Evolutionary conservation across 2,888 invertebrate species (phyloP), one percentile per base, ranked within the genome.

Genomic region (Acanthosoma haemorrhoidale): DNA sequence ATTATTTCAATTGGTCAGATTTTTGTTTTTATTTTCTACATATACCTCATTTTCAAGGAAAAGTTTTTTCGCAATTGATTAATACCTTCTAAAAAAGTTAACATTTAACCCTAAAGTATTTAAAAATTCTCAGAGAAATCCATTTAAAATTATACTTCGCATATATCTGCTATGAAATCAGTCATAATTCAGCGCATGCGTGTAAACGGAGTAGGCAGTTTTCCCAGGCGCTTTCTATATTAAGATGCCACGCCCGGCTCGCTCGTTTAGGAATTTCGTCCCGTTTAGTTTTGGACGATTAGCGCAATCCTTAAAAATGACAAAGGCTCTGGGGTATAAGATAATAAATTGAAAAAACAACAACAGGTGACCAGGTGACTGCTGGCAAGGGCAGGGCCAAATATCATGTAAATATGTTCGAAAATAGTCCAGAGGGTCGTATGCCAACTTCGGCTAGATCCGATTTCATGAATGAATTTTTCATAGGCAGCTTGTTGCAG

Each of bases 401-500:
- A n/a, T 29, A 29, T n/a, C n/a, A n/a, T n/a, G n/a, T n/a, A n/a
- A n/a, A n/a, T n/a, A n/a, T n/a, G n/a, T n/a, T n/a, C n/a, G n/a
- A 51, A 51, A 51, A 51, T 51, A 51, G 51, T 25, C 21, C 13
- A 9, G 25, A 25, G 6, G 2, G 4, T n/a, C 18, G n/a, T n/a
- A 11, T 29, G 51, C 51, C 51, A 51, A 51, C 21, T 8, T 8
- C 29, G 51, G 51, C n/a, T 13, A 25, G 25, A 51, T 51, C 51
- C 29, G n/a, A 51, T 51, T 51, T 51, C 51, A 51, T 51, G 51
- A 51, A 51, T 51, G 51, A 51, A 51, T 51, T 51, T 25, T 51
- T 25, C 51, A 51, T 51, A 51, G 18, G 5, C 51, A 21, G 13
- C 8, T n/a, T n/a, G n/a, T n/a, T n/a, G n/a, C n/a, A n/a, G n/a